Evolutionary conservation across 2,888 invertebrate species (phyloP).

Genomic region (Acrobasis repandana): DNA sequence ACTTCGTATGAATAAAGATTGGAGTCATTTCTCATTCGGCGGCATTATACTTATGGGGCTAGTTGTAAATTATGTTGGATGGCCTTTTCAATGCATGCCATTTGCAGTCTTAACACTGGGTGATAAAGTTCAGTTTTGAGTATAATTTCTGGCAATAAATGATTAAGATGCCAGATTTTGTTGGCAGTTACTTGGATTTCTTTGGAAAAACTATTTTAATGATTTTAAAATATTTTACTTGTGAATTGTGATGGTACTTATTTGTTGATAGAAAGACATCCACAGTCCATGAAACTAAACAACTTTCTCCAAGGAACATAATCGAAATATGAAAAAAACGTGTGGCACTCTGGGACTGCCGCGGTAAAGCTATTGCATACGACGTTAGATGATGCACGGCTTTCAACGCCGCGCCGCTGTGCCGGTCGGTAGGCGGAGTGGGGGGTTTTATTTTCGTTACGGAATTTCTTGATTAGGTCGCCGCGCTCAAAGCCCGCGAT

Average conservation of each 20-base stretch:
- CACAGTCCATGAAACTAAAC: too few species aligned
- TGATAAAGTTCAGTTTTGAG: not conserved
- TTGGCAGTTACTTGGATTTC: slow-evolving; percentile 23
- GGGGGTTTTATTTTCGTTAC: too few species aligned
- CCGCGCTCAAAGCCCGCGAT: too few species aligned
- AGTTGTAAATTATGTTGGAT: slow-evolving; percentile 61
- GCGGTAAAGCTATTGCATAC: too few species aligned
- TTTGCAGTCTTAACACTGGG: not conserved
- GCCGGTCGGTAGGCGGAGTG: too few species aligned
- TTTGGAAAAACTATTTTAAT: slow-evolving; percentile 25
- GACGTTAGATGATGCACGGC: too few species aligned
- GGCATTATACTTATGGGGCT: slow-evolving; percentile 68
- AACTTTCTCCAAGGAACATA: too few species aligned
- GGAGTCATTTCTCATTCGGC: slow-evolving; percentile 64
- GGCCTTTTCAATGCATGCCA: slow-evolving; percentile 16
- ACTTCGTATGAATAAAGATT: slow-evolving; percentile 65
- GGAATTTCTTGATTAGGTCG: too few species aligned
- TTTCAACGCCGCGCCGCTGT: too few species aligned
- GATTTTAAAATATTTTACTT: not conserved
- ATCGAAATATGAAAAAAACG: too few species aligned
- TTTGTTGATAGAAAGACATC: too few species aligned
- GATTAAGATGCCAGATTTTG: slow-evolving; percentile 29
- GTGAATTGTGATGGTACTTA: not conserved
- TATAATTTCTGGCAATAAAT: slow-evolving; percentile 18
- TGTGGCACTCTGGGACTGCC: too few species aligned